A percentile compares a stretch with the other conserved stretches of the same genome.
Conservation (phyloP, 1,140 invertebrate species). For the Frieseomelitta varia region DNA sequence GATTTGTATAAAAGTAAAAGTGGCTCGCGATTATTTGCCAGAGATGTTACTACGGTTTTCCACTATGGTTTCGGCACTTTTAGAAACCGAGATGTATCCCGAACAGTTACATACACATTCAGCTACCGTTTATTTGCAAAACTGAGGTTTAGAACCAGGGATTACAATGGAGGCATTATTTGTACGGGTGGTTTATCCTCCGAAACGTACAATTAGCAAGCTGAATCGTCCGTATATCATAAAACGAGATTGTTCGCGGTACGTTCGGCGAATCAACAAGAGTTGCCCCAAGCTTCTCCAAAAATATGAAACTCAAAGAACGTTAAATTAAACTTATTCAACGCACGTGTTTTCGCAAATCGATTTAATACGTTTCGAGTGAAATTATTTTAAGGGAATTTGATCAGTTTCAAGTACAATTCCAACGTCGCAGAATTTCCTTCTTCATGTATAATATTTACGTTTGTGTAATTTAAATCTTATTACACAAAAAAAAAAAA, state of each 20-base stretch:
- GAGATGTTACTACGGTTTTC: background rate
- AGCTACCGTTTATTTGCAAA: slow-evolving; percentile 60
- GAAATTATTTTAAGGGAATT: background rate
- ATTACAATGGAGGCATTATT: slow-evolving; percentile 64
- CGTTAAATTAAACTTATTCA: background rate
- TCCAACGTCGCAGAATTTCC: background rate
- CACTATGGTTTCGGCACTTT: slow-evolving; percentile 19
- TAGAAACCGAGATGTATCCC: slow-evolving; percentile 23
- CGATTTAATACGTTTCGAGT: background rate
- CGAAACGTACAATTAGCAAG: slow-evolving; percentile 47
- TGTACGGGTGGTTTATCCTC: slow-evolving; percentile 33
- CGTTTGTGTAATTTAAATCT: no score
- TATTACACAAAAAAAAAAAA: no score
- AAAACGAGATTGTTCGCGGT: slow-evolving; percentile 15
- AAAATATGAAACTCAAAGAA: background rate
- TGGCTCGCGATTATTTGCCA: background rate
- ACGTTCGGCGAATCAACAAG: background rate
- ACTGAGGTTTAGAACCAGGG: slow-evolving; percentile 48
- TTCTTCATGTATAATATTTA: background rate
- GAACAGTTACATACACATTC: slow-evolving; percentile 5
- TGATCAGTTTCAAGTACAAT: background rate
- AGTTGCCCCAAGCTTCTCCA: background rate
- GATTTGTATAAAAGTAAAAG: no score
- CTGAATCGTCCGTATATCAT: slow-evolving; percentile 12
- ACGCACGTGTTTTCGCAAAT: background rate